Conservation (phyloP, 2,797 vertebrate species). For the Centropyge bicolor region DNA sequence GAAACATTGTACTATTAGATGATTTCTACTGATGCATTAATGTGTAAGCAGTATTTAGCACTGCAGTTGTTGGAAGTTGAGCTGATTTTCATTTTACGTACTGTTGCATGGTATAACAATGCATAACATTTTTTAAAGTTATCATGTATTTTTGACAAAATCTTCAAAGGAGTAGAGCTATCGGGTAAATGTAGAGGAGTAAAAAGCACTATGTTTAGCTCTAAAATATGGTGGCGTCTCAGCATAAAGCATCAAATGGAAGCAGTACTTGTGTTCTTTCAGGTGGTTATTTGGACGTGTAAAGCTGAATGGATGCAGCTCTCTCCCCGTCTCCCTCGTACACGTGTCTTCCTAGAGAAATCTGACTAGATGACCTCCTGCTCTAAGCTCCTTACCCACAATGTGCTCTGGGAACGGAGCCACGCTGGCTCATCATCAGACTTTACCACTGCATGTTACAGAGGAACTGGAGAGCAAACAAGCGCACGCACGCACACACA, state of each 20-base stretch:
- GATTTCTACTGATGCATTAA: not conserved
- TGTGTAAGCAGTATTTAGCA: not conserved
- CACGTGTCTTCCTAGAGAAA: slow-evolving; percentile 73
- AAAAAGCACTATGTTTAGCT: not conserved
- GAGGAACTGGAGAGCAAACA: slow-evolving; percentile 42
- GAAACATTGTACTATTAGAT: not conserved
- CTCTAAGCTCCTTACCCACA: slow-evolving; percentile 80
- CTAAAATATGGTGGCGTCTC: not conserved
- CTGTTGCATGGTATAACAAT: not conserved
- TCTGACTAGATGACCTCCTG: slow-evolving; percentile 70
- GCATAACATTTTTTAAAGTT: not conserved
- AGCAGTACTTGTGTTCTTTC: slow-evolving; percentile 20
- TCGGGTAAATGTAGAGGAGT: not conserved
- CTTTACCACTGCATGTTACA: slow-evolving; percentile 49
- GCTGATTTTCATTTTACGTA: not conserved
- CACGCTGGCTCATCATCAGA: slow-evolving; percentile 62
- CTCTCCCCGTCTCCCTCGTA: not conserved
- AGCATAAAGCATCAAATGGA: not conserved
- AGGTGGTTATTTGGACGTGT: not conserved
- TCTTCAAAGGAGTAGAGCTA: not conserved
- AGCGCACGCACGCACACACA: not conserved
- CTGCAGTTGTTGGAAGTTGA: not conserved
- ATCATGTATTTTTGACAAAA: too few species aligned
- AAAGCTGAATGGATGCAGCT: slow-evolving; percentile 39
- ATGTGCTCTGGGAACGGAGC: slow-evolving; percentile 67